Percentiles rank a stretch among this genome's conserved stretches.
phyloP scores from a whole-genome alignment of 2,113 vertebrate genomes.

The Siniperca chuatsi region DNA sequence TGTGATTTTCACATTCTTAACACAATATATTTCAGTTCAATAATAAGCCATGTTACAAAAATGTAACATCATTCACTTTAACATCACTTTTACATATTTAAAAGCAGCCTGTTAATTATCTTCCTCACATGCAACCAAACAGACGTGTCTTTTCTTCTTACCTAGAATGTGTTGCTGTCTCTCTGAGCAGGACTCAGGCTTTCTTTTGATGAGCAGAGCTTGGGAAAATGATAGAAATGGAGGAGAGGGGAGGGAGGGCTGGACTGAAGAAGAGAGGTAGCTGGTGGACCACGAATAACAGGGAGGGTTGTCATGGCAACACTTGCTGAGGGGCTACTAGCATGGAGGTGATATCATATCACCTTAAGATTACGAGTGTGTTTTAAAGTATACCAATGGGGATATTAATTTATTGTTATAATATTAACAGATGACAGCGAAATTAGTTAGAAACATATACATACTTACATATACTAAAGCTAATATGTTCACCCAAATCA shows the following conservation, averaged over 20 bases:
- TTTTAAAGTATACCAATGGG: background rate
- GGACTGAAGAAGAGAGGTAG: constrained; percentile 25
- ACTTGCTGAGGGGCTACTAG: constrained; percentile 34
- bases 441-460: background rate
- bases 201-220: constrained; percentile 54
- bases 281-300: constrained; percentile 53
- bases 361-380: constrained; percentile 12
- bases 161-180: constrained; percentile 32
- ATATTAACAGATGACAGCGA: background rate
- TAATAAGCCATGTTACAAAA: background rate
- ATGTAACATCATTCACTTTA: background rate
- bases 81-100: background rate
- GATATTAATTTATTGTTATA: background rate
- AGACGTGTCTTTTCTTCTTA: constrained; percentile 29
- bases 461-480: background rate
- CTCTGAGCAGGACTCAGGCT: constrained; percentile 26
- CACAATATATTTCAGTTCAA: background rate
- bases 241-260: constrained; percentile 46
- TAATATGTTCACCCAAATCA: background rate
- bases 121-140: constrained; percentile 1
- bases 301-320: constrained; percentile 79
- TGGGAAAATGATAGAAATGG: constrained; percentile 53
- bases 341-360: constrained; percentile 65
- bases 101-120: constrained; percentile 21
- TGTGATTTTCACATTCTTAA: background rate